Percentiles rank a stretch among this genome's conserved stretches.
These are phyloP conservation scores for Enteromius afrohamiltoni DNA, from an alignment of 2,797 vertebrate species.

Conservation along the genomic window DNA sequence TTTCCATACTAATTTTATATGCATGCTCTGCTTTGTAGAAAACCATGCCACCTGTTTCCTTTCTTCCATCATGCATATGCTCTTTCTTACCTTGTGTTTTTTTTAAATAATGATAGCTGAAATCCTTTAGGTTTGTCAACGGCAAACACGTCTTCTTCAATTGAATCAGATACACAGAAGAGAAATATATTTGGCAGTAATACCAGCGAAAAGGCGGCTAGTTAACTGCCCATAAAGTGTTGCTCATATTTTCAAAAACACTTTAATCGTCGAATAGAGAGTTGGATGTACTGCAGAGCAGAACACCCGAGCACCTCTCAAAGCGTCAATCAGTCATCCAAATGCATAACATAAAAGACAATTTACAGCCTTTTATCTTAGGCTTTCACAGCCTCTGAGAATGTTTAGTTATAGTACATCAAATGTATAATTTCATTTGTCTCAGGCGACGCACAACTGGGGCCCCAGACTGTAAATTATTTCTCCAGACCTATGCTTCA, in stretches of 20 bases:
- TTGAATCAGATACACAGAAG: slow-evolving; percentile 10
- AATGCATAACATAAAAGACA: slow-evolving; percentile 34
- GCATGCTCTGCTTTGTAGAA: not conserved
- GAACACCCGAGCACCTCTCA: not conserved
- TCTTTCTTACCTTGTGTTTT: not conserved
- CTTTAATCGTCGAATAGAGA: slow-evolving; percentile 12
- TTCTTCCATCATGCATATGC: not conserved
- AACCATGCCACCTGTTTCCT: slow-evolving; percentile 22
- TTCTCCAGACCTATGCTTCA: slow-evolving; percentile 19
- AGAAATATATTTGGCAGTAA: slow-evolving; percentile 28
- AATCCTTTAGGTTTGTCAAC: not conserved
- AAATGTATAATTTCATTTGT: slow-evolving; percentile 37
- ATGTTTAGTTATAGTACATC: slow-evolving; percentile 40
- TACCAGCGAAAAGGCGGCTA: not conserved
- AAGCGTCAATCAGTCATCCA: slow-evolving; percentile 15
- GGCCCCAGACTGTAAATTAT: slow-evolving; percentile 36
- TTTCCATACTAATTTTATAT: slow-evolving; percentile 10
- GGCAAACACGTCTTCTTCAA: not conserved
- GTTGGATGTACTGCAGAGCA: slow-evolving; percentile 19
- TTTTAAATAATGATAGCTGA: slow-evolving; percentile 1
- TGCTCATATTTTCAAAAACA: slow-evolving; percentile 23
- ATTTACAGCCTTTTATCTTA: slow-evolving; percentile 47
- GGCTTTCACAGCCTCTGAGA: slow-evolving; percentile 21
- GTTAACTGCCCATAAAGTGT: slow-evolving; percentile 37
- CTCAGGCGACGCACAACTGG: not conserved